These are phyloP conservation scores for Chloebia gouldiae DNA, from an alignment of 2,113 vertebrate species.

Conservation along the genomic window DNA sequence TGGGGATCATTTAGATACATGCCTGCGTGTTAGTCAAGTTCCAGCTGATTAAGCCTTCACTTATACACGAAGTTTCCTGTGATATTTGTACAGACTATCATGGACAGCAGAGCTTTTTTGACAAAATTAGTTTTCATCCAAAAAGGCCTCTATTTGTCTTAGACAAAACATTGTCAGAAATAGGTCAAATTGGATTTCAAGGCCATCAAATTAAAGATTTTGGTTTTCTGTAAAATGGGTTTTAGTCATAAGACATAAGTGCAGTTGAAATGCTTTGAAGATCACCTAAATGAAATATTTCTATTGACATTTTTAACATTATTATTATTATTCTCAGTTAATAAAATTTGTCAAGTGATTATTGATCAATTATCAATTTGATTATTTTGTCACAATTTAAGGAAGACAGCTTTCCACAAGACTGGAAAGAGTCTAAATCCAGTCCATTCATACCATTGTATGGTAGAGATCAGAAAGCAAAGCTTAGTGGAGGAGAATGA, in stretches of 20 bases:
- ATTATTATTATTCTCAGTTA: background rate
- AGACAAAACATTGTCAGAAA: background rate
- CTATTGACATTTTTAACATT: background rate
- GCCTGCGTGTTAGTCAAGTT: background rate
- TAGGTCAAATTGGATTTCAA: background rate
- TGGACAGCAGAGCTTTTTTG: background rate
- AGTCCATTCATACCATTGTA: background rate
- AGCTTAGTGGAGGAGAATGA: background rate
- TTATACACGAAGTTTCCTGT: background rate
- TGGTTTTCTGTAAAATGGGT: background rate
- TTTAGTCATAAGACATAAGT: background rate
- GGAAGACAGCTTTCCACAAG: background rate
- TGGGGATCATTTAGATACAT: background rate
- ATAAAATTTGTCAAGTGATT: background rate
- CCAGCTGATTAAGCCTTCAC: slow-evolving; percentile 7
- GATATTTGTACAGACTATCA: background rate
- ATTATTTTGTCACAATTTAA: background rate
- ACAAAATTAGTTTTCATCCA: background rate
- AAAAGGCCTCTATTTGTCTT: background rate
- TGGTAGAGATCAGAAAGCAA: background rate
- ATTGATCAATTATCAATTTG: too few relatives aligned
- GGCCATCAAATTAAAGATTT: background rate
- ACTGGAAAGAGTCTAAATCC: background rate
- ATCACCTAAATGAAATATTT: background rate
- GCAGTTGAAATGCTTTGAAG: background rate